Base-by-base conservation (phyloP, 2,797 vertebrate species). In the Crypturellus tataupa region DNA sequence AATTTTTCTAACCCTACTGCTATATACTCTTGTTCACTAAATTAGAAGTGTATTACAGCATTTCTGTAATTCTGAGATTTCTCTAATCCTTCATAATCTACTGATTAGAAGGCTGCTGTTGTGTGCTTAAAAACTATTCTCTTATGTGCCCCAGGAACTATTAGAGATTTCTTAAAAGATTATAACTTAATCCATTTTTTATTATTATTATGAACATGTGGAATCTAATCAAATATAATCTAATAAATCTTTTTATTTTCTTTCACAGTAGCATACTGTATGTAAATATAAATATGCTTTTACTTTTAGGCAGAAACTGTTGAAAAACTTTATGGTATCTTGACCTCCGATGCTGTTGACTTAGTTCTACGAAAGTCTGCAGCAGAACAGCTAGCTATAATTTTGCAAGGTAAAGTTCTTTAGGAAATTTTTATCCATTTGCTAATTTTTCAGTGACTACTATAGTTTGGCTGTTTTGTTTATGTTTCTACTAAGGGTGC, bases 331-430 rank as follows among this genome's bases (percentile, higher is more conserved):
- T 99, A 98, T 96, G 96, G 95, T 68, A 98, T 99, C 94, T 97
- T 99, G 87, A 97, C 97, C 64, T 99, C 99, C 15, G 98, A 98
- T 70, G 98, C 98, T 8, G 96, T 99, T 77, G 99, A 99, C 95
- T 93, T 99, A 76, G 96, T 97, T 88, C 95, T 99, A 93, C 98
- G 98, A 44, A 98, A 98, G 96, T 99, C 99, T 39, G 99, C 99
- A 9, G 99, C 98, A 5, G 99, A 99, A 60, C 99, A 99, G 96
- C 97, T 99, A 55, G 98, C 97, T 85, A 98, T 99, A 55, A 98
- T 99, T 95, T 97, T 99, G 77, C 99, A 99, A 98, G 99, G 99
- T 99, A 96, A 98, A 93, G 39, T 78, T 64, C 60, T 59, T 47
- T 58, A 55, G 55, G 58, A 73, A 51, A 60, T 10, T 58, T 78